These are phyloP conservation scores for Lanius ludovicianus DNA, from an alignment of 2,113 vertebrate species.

Conservation along the genomic window DNA sequence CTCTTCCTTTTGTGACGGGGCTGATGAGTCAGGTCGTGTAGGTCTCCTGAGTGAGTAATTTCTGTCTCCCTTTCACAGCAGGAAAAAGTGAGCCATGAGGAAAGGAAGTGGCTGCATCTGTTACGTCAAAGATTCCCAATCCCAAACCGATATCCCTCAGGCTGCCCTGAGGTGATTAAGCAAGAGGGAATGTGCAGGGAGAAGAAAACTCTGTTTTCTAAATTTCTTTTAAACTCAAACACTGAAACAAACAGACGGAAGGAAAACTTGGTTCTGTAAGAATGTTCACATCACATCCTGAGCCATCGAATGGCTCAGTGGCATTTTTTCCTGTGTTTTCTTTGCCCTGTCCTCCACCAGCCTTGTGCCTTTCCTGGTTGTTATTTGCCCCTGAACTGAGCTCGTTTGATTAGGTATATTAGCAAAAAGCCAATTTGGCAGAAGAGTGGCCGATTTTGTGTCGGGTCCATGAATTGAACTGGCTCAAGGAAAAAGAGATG, in stretches of 20 bases:
- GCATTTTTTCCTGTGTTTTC: not conserved
- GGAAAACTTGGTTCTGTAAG: not conserved
- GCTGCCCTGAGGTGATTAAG: not conserved
- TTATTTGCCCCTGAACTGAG: not conserved
- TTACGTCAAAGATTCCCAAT: not conserved
- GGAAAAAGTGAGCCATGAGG: slow-evolving; percentile 38
- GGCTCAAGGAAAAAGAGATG: not conserved
- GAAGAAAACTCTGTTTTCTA: not conserved
- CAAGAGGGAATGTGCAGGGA: not conserved
- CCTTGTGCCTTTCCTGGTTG: not conserved
- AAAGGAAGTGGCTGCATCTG: not conserved
- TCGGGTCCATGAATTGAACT: accelerated
- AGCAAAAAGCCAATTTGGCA: not conserved
- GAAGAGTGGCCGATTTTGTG: not conserved
- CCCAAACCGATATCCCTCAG: accelerated
- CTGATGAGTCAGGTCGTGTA: not conserved
- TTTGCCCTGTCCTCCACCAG: not conserved
- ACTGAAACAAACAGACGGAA: not conserved
- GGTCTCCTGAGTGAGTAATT: not conserved
- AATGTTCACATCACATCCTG: accelerated
- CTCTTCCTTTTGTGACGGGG: not conserved
- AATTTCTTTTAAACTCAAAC: not conserved
- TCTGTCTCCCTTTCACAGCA: not conserved
- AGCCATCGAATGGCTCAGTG: accelerated
- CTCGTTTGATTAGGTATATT: not conserved